Evolutionary conservation across 2,888 invertebrate species (phyloP), one percentile per base, ranked within the genome.

Genomic region (Thelaira solivaga): DNA sequence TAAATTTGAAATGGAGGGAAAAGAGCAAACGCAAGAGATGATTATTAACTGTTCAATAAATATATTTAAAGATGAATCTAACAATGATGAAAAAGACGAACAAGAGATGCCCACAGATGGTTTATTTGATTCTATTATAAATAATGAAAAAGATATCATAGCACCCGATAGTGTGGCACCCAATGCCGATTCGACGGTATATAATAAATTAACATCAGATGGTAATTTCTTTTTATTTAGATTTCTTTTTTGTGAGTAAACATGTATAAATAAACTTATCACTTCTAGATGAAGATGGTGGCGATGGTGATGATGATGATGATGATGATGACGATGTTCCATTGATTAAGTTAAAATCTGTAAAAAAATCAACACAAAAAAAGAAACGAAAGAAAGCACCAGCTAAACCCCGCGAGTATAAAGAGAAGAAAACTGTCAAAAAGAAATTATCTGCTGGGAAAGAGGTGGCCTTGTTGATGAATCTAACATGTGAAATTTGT

Each of bases 401-500:
- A 16, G 13, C 18, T 10, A 72, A 76, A 41, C 8, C 31, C 6
- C 41, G 34, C 8, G 53, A 68, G 11, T 3, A 1, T 13, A 62
- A 68, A 36, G 59, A 74, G 24, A 65, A 61, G 26, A 74, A 80
- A 29, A 39, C 59, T 31, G 29, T n/a, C 7, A 64, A 67, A 49
- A 72, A 76, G 43, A 61, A 68, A 16, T 22, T 71, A 20, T 47
- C 72, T 11, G 57, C 49, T 6, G 49, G 53, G 68, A 64, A 73
- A 34, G 72, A 76, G 36, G 76, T 82, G 20, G 77, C 68, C 8
- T 51, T 76, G 18, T 39, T 61, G 6, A 79, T 86, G 84, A 81
- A 80, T 26, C 82, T 87, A 36, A 84, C 82, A 72, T 86, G 86
- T 67, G 86, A 86, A 68, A 81, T 87, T 16, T 86, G 86, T 61